A percentile compares a stretch with the other conserved stretches of the same genome.
Evolutionary conservation across 2,888 invertebrate genomes (phyloP).

Genomic region (Acheta domesticus): DNA sequence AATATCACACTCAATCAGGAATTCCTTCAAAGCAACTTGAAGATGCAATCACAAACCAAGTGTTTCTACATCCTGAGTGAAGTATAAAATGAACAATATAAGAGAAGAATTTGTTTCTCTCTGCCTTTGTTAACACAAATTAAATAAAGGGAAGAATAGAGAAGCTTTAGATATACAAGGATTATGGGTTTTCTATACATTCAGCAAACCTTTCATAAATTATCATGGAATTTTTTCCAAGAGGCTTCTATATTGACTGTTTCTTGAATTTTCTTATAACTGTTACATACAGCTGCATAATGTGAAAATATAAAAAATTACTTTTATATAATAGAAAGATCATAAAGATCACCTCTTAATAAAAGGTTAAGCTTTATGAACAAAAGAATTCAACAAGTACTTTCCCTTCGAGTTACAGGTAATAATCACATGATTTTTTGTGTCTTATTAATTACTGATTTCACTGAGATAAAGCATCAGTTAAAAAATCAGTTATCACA

Average conservation of each 20-base stretch:
- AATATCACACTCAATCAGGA: too few species aligned
- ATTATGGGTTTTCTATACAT: neutral
- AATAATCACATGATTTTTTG: neutral
- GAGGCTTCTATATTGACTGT: neutral
- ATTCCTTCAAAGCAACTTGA: too few species aligned
- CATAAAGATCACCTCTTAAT: neutral
- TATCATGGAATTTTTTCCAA: neutral
- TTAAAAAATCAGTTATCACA: neutral
- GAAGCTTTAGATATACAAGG: neutral
- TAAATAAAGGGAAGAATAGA: too few species aligned
- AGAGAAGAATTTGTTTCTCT: too few species aligned
- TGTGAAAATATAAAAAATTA: conserved; percentile 7
- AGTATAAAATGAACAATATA: too few species aligned
- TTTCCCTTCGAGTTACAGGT: neutral
- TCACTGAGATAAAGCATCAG: conserved; percentile 18
- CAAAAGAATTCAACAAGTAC: conserved; percentile 4
- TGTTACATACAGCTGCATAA: neutral
- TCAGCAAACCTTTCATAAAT: neutral
- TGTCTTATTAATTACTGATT: neutral
- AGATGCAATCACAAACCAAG: too few species aligned
- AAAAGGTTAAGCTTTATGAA: neutral
- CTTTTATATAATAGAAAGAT: neutral
- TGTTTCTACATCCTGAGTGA: too few species aligned
- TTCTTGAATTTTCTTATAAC: neutral
- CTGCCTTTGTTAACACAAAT: too few species aligned